Conservation (phyloP, 2,113 vertebrate genomes). For the Carassius carassius region DNA sequence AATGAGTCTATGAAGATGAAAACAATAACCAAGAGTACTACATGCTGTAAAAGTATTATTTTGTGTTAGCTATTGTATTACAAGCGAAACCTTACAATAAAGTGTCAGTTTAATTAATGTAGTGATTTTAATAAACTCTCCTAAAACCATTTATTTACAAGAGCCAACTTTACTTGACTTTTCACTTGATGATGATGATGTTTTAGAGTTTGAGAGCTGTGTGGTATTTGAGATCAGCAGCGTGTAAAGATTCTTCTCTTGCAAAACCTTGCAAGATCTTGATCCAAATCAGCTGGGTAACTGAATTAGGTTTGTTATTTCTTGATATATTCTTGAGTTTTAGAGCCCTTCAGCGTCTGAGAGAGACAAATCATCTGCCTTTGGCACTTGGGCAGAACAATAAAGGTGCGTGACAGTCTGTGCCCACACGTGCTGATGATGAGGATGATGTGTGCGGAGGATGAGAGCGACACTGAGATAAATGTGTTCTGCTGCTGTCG, state of each 20-base stretch:
- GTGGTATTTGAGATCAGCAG: background rate
- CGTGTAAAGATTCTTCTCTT: background rate
- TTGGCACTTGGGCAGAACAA: conserved; percentile 33
- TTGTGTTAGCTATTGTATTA: background rate
- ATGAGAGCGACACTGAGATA: conserved; percentile 31
- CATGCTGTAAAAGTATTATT: background rate
- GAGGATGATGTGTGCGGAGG: conserved; percentile 9
- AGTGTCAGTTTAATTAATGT: background rate
- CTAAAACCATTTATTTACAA: background rate
- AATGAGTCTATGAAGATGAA: background rate
- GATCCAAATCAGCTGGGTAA: background rate
- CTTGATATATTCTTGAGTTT: conserved; percentile 1
- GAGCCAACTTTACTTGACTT: background rate
- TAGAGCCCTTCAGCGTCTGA: background rate
- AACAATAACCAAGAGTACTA: background rate
- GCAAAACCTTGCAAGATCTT: background rate
- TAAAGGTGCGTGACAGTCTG: conserved; percentile 8
- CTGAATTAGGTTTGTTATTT: background rate
- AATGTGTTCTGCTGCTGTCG: conserved; percentile 40
- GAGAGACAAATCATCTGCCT: conserved; percentile 31
- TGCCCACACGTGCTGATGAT: conserved; percentile 17
- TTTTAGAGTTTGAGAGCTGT: background rate
- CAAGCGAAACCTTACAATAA: background rate
- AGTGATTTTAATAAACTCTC: background rate
- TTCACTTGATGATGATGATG: background rate